Evolutionary conservation across 1,140 invertebrate species (phyloP), one percentile per base, ranked within the genome.

Genomic region (Trichomalopsis sarcophagae): DNA sequence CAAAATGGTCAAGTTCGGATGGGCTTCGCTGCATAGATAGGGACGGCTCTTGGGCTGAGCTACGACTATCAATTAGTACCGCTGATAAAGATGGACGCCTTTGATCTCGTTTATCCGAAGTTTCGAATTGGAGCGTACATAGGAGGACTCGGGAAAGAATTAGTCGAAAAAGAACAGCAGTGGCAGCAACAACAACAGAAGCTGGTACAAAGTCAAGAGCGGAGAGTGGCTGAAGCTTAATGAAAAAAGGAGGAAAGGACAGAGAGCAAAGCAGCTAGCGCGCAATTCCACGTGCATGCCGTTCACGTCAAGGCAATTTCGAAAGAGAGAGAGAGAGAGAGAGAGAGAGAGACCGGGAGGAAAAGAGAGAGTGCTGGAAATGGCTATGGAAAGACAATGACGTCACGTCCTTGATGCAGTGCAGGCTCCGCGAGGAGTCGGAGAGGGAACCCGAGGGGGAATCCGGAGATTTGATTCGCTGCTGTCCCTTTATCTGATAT

Each of bases 301-400:
- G 73, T 75, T 75, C 73, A 75, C 73, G 73, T 75, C 30, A n/a
- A 5, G 36, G n/a, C 73, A 75, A 75, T 75, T 40, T 75, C 36
- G 17, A 33, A 30, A 13, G 62, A 66, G 62, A 66, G 62, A 66
- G 7, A 5, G 36, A 40, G 36, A 27, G 27, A 27, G 27, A 27
- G 30, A 33, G 73, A 21, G 62, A 21, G 62, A 66, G 62, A 66
- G 13, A 7, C 33, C 5, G 9, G 9, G 40, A 44, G 40, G 40
- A 44, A 44, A 44, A 44, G 9, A 10, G 27, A 71, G 69, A 23
- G 23, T 30, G 69, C 21, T 2, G n/a, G 11, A 23, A 27, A 27
- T 27, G 69, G 11, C 21, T 71, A 27, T 23, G 21, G 69, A 40
- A 75, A 75, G 73, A 36, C 30, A 75, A 40, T 75, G 36, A 40